A percentile compares a stretch with the other conserved stretches of the same genome.
These are phyloP conservation scores for Apomyelois bistriatella DNA, from an alignment of 2,888 invertebrate species.

Conservation along the genomic window DNA sequence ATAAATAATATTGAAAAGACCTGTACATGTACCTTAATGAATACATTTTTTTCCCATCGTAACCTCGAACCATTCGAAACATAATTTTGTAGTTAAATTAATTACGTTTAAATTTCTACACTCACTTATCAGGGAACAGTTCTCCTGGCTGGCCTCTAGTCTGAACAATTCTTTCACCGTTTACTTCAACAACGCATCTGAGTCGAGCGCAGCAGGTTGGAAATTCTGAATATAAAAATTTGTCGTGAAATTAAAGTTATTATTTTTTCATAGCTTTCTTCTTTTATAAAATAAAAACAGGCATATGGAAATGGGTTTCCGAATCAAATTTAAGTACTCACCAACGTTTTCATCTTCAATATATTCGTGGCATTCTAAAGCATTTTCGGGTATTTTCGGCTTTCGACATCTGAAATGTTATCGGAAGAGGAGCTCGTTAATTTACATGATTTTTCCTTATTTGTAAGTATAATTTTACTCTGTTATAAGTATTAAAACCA, in stretches of 20 bases:
- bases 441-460: neutral
- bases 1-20: too few species aligned
- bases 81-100: too few species aligned
- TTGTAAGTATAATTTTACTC: too few species aligned
- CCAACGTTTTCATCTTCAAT: constrained; percentile 76
- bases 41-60: too few species aligned
- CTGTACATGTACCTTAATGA: too few species aligned
- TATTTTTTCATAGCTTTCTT: too few species aligned
- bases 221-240: constrained; percentile 45
- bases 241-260: neutral
- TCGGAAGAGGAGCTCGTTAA: neutral
- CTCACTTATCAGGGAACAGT: constrained; percentile 73
- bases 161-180: constrained; percentile 70
- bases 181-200: constrained; percentile 68
- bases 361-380: constrained; percentile 71
- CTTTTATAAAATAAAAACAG: too few species aligned
- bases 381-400: constrained; percentile 74
- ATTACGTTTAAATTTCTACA: neutral
- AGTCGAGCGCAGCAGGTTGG: constrained; percentile 71
- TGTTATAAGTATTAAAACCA: too few species aligned
- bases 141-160: constrained; percentile 73
- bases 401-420: constrained; percentile 58
- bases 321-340: constrained; percentile 30
- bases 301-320: too few species aligned
- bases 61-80: too few species aligned